Conservation (phyloP, 2,797 vertebrate genomes). For the Sphenopsis melanotis region DNA sequence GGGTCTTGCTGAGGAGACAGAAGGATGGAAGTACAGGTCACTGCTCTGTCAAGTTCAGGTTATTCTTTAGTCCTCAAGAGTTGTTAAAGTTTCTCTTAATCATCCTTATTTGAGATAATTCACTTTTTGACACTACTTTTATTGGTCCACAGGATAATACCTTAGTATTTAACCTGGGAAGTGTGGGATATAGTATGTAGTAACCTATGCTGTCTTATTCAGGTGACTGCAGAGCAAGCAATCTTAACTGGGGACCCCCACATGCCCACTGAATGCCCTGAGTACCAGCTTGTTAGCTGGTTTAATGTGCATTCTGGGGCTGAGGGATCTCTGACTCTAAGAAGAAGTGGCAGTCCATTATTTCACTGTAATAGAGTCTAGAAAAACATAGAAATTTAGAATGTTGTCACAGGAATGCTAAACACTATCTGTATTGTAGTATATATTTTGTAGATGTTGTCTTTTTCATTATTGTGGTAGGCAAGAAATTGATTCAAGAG, state of each 20-base stretch:
- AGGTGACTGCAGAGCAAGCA: neutral
- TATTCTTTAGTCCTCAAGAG: neutral
- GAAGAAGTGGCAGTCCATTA: neutral
- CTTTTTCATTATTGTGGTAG: neutral
- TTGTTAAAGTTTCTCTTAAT: neutral
- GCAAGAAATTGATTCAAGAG: neutral
- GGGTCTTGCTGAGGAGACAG: neutral
- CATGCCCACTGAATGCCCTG: accelerated
- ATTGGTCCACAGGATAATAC: neutral
- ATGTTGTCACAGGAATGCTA: neutral
- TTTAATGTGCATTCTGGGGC: neutral
- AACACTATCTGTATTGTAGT: neutral
- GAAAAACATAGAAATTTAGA: neutral
- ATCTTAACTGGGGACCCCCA: neutral
- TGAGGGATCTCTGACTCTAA: neutral
- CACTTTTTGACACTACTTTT: neutral
- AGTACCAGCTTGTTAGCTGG: neutral
- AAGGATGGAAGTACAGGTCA: neutral
- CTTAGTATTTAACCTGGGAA: neutral
- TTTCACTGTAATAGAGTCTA: neutral
- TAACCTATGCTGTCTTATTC: neutral
- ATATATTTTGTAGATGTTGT: neutral
- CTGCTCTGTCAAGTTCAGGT: neutral
- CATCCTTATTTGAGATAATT: neutral
- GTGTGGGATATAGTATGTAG: neutral